Percentiles rank a stretch among this genome's conserved stretches.
Conservation (phyloP, 2,888 invertebrate species). For the Dynastes grantii region DNA sequence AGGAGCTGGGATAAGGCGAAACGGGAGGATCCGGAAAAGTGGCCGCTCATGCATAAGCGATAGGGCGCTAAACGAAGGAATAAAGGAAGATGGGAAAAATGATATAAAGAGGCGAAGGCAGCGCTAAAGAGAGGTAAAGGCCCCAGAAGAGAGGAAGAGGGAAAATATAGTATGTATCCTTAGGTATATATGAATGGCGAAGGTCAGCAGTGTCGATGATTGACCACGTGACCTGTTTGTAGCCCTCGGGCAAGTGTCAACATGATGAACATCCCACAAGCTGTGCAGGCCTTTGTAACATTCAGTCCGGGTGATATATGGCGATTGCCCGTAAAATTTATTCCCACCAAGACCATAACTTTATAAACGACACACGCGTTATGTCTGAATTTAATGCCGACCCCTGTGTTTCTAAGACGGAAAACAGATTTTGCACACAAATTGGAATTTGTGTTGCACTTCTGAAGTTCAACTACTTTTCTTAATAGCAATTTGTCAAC, state of each 20-base stretch:
- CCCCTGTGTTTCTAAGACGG: constrained; percentile 3
- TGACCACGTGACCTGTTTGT: constrained; percentile 46
- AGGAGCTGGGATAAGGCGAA: too few species aligned
- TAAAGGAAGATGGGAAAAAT: constrained; percentile 2
- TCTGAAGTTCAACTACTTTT: too few species aligned
- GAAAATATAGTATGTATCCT: too few species aligned
- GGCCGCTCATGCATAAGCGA: too few species aligned
- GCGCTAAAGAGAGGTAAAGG: neutral
- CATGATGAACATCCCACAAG: constrained; percentile 50
- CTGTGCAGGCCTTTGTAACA: constrained; percentile 36
- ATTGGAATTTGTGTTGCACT: too few species aligned
- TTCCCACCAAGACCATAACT: constrained; percentile 18
- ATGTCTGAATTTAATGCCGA: constrained; percentile 19
- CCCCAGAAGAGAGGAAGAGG: neutral
- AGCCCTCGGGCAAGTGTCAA: constrained; percentile 47
- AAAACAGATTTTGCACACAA: neutral
- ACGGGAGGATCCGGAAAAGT: too few species aligned
- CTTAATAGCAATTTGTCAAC: too few species aligned
- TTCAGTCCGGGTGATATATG: constrained; percentile 35
- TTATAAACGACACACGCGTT: constrained; percentile 29
- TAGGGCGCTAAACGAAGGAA: too few species aligned
- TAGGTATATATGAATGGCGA: constrained; percentile 22
- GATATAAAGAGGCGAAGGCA: too few species aligned
- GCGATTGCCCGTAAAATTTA: constrained; percentile 34
- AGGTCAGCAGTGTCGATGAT: too few species aligned